phyloP scores from a whole-genome alignment of 2,113 vertebrate genomes.

The Grantiella picta region DNA sequence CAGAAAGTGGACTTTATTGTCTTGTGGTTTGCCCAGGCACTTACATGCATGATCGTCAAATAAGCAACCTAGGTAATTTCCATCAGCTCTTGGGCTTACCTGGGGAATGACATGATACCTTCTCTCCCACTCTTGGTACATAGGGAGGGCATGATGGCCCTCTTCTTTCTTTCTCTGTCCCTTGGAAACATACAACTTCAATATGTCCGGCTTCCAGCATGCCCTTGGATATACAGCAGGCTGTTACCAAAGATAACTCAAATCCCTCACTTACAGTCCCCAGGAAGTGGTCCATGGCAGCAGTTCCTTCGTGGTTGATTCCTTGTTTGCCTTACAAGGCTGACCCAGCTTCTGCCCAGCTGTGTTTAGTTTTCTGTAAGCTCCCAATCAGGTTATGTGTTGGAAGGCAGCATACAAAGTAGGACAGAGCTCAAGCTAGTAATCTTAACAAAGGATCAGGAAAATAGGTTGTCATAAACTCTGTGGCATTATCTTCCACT shows the following conservation, averaged over 20 bases:
- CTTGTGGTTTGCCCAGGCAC: not conserved
- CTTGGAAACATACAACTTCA: not conserved
- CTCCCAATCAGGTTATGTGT: not conserved
- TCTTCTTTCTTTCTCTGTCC: not conserved
- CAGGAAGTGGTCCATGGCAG: not conserved
- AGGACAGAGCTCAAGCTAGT: not conserved
- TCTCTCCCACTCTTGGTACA: not conserved
- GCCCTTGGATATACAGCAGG: not conserved
- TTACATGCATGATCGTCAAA: not conserved
- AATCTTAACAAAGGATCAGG: not conserved
- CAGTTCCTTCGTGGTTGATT: not conserved
- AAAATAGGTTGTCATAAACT: not conserved
- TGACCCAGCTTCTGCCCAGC: not conserved
- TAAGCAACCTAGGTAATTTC: not conserved
- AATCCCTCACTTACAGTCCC: not conserved
- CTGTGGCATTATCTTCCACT: not conserved
- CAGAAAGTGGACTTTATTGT: not conserved
- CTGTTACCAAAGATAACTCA: not conserved
- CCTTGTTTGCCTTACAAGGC: not conserved
- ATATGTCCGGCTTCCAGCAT: not conserved
- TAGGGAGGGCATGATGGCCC: rapidly evolving
- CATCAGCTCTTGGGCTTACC: not conserved
- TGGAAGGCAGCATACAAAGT: not conserved
- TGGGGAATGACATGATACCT: not conserved
- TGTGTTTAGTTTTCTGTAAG: not conserved